Conservation (phyloP, 2,888 invertebrate genomes). For the Electrophaes corylata region DNA sequence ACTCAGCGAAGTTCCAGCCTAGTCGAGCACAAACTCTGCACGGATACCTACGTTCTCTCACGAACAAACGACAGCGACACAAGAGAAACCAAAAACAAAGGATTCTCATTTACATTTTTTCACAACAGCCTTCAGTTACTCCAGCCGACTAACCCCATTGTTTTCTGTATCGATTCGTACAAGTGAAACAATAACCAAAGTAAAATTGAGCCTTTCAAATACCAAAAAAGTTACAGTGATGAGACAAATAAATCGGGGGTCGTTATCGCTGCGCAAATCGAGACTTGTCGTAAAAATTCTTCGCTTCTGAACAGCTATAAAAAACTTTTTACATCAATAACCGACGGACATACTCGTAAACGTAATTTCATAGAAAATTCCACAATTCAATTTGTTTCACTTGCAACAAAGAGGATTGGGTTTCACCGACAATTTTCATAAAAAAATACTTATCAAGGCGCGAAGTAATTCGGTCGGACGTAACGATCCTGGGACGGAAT, state of each 20-base stretch:
- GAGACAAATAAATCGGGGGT: constrained; percentile 45
- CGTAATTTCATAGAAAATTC: constrained; percentile 46
- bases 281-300: constrained; percentile 47
- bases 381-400: constrained; percentile 44
- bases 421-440: constrained; percentile 43
- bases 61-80: constrained; percentile 26
- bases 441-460: constrained; percentile 47
- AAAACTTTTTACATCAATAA: constrained; percentile 47
- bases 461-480: constrained; percentile 49
- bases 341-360: constrained; percentile 41
- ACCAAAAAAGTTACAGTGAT: constrained; percentile 40
- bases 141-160: constrained; percentile 9
- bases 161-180: constrained; percentile 18
- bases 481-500: constrained; percentile 41
- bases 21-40: constrained; percentile 38
- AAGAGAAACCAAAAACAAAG: constrained; percentile 37
- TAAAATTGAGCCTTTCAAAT: constrained; percentile 30
- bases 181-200: constrained; percentile 30
- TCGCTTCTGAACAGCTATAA: constrained; percentile 40
- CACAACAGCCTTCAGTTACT: constrained; percentile 12
- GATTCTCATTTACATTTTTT: constrained; percentile 32
- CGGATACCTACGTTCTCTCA: constrained; percentile 14
- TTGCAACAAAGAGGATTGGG: constrained; percentile 40
- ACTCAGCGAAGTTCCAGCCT: constrained; percentile 59
- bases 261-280: constrained; percentile 45